Base-by-base conservation (phyloP, 2,888 invertebrate genomes). In the Drosophila subsilvestris region DNA sequence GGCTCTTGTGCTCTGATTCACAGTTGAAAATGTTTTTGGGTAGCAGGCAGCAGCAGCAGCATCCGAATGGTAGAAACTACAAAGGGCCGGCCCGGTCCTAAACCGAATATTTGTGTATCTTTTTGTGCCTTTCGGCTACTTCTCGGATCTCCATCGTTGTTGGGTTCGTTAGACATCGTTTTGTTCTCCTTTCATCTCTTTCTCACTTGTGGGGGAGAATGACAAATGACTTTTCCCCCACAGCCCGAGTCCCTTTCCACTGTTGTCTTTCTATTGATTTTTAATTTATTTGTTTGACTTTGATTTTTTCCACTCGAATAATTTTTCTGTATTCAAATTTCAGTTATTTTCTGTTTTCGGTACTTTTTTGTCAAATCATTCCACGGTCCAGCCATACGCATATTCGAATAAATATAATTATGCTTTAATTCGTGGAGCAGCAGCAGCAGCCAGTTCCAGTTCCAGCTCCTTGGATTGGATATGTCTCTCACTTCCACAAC, bases 261-360 rank as follows among this genome's bases (percentile, higher is more conserved):
- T 6, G 5, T 25, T 25, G 25, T 65, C 54, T 47, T 69, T 74
- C 86, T 88, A 84, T 84, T 88, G 83, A 84, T 84, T 84, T 88
- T 80, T 80, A 84, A 84, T 84, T 86, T 88, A 80, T 88, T 86
- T 84, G 74, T 82, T 88, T 86, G 88, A 75, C 74, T 83, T 79
- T 65, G 84, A 86, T 81, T 80, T 69, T 68, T 70, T 72, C 80
- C 77, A 75, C 86, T 70, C 60, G 56, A 42, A 54, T 37, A 25
- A 22, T 56, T 62, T 67, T 60, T 63, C 57, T 45, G 60, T 77
- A 58, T 74, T 73, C 75, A 61, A 63, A 57, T 67, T 71, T 78
- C 27, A 20, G 25, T 14, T 56, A n/a, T 27, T 65, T 74, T 27
- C 18, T 12, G 10, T 20, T 60, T 51, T 76, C n/a, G n/a, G n/a